phyloP scores from a whole-genome alignment of 2,113 vertebrate species.

The Alaudala cheleensis region DNA sequence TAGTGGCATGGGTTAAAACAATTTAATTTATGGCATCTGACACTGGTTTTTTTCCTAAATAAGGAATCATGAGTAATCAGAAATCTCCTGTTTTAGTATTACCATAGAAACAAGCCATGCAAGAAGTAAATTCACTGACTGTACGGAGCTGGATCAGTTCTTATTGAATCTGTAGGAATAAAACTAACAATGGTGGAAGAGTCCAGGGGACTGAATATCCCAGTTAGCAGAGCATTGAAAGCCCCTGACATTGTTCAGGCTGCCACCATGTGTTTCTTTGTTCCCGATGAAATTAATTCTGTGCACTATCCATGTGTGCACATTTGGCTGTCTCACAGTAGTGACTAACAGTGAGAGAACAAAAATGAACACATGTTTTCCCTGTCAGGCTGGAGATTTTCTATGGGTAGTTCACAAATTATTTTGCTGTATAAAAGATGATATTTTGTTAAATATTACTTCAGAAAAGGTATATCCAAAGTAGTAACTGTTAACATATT shows the following conservation, averaged over 20 bases:
- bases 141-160: not conserved
- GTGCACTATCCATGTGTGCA: not conserved
- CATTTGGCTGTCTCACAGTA: conserved; percentile 4
- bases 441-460: not conserved
- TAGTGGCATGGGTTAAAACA: not conserved
- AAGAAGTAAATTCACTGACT: not conserved
- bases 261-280: conserved; percentile 61
- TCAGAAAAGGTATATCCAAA: not conserved
- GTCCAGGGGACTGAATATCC: not conserved
- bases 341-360: conserved; percentile 11
- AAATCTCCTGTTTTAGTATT: conserved; percentile 49
- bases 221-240: not conserved
- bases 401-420: not conserved
- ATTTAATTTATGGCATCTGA: not conserved
- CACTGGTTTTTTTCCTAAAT: not conserved
- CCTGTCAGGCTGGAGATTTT: not conserved
- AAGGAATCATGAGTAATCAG: conserved; percentile 41
- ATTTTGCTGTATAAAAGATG: not conserved
- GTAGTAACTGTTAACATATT: not conserved
- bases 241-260: not conserved
- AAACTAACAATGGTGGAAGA: not conserved
- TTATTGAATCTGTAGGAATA: not conserved
- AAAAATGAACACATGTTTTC: not conserved
- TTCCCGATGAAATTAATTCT: conserved; percentile 47
- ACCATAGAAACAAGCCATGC: conserved; percentile 52